Evolutionary conservation across 1,140 invertebrate species (phyloP).

Genomic region (Leptinotarsa defecta): DNA sequence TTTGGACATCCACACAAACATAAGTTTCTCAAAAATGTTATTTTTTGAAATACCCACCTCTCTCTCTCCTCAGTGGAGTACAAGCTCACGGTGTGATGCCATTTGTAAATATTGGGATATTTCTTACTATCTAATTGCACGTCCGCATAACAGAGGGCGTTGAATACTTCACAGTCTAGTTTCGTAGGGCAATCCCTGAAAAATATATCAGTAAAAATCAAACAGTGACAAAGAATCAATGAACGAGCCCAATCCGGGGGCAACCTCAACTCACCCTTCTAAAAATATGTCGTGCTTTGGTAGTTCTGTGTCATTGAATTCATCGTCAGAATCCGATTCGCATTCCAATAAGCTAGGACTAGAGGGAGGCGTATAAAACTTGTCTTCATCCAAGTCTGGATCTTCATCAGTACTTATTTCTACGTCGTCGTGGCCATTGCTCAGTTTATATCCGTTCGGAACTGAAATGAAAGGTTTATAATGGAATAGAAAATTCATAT

Average conservation of each 20-base stretch:
- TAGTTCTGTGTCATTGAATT: slow-evolving; percentile 58
- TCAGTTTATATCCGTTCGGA: slow-evolving; percentile 12
- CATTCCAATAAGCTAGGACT: slow-evolving; percentile 50
- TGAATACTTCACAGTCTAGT: slow-evolving; percentile 71
- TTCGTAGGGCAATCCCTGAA: slow-evolving; percentile 69
- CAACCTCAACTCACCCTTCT: slow-evolving; percentile 55
- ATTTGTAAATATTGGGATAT: slow-evolving; percentile 71
- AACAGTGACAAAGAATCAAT: neutral
- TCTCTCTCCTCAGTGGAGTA: slow-evolving; percentile 62
- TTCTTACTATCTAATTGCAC: slow-evolving; percentile 59
- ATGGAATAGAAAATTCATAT: no score
- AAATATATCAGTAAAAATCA: slow-evolving; percentile 29
- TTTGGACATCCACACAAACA: no score
- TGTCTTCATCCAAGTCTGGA: slow-evolving; percentile 48
- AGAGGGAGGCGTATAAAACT: slow-evolving; percentile 61
- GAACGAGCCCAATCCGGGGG: neutral
- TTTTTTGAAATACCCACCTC: slow-evolving; percentile 52
- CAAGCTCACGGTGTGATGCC: slow-evolving; percentile 65
- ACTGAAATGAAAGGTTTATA: slow-evolving; percentile 16
- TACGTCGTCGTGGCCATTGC: slow-evolving; percentile 23
- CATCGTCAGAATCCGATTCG: slow-evolving; percentile 51
- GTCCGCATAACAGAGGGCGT: slow-evolving; percentile 62
- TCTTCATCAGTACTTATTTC: slow-evolving; percentile 30
- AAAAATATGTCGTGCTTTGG: slow-evolving; percentile 60
- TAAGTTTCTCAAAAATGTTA: no score